Evolutionary conservation across 2,113 vertebrate genomes (phyloP).

Genomic region (Vulpes lagopus): DNA sequence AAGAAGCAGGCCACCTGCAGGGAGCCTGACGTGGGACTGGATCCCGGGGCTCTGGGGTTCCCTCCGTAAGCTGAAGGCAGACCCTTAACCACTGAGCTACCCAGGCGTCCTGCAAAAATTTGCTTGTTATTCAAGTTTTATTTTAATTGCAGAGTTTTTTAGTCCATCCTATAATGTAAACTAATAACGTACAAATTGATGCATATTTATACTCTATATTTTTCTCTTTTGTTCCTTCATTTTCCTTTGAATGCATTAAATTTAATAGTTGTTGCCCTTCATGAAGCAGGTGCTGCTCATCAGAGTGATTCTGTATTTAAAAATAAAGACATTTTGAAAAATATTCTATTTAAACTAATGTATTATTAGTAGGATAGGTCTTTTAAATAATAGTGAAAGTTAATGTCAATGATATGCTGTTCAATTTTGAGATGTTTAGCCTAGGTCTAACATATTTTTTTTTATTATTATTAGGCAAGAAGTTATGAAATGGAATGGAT

Average conservation of each 20-base stretch:
- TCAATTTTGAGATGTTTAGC: slow-evolving; percentile 53
- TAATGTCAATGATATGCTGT: background rate
- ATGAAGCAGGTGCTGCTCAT: background rate
- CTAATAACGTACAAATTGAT: slow-evolving; percentile 9
- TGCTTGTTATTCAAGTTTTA: slow-evolving; percentile 39
- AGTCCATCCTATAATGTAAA: background rate
- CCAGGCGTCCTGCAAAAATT: background rate
- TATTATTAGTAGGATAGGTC: background rate
- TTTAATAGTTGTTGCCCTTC: background rate
- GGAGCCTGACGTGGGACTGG: too few species aligned
- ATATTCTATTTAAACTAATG: slow-evolving; percentile 46
- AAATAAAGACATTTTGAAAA: slow-evolving; percentile 42
- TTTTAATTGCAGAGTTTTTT: slow-evolving; percentile 8
- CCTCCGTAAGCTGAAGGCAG: too few species aligned
- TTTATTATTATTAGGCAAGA: slow-evolving; percentile 92
- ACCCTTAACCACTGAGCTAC: too few species aligned
- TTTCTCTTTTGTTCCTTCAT: background rate
- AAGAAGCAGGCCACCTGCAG: too few species aligned
- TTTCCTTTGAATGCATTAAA: slow-evolving; percentile 10
- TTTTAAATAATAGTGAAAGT: slow-evolving; percentile 62
- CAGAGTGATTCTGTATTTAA: slow-evolving; percentile 47
- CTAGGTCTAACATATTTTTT: slow-evolving; percentile 7
- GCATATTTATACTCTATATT: background rate
- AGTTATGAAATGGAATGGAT: slow-evolving; percentile 99
- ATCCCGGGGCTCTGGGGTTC: too few species aligned